These are phyloP conservation scores for Lithobates pipiens DNA, from an alignment of 2,797 vertebrate genomes.

Conservation along the genomic window DNA sequence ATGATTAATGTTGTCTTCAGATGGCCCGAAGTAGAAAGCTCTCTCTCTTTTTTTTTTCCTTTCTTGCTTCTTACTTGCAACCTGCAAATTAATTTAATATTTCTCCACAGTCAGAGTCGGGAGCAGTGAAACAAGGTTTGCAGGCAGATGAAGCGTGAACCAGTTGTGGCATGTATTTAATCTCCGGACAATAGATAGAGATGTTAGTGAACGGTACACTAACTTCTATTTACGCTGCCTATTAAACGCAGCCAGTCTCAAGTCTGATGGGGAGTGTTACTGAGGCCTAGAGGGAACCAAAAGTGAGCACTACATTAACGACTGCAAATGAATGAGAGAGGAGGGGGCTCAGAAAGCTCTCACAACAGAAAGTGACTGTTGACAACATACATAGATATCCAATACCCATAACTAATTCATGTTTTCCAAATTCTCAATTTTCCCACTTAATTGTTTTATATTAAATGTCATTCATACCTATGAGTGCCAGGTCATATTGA, in stretches of 20 bases:
- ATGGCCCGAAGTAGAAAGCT: conserved; percentile 67
- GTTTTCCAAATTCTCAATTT: neutral
- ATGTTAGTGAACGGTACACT: conserved; percentile 88
- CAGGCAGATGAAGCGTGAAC: conserved; percentile 86
- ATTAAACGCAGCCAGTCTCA: conserved; percentile 87
- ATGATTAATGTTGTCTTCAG: conserved; percentile 77
- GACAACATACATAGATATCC: conserved; percentile 73
- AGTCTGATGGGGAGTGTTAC: conserved; percentile 84
- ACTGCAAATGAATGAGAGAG: conserved; percentile 84
- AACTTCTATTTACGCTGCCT: conserved; percentile 89
- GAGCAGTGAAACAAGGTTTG: conserved; percentile 82
- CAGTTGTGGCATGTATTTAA: conserved; percentile 88
- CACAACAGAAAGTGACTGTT: conserved; percentile 79
- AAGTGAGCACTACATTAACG: conserved; percentile 87
- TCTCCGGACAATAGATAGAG: conserved; percentile 88
- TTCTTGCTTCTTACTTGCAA: conserved; percentile 84
- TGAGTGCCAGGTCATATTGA: neutral
- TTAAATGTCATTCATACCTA: conserved; percentile 12
- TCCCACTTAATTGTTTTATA: conserved; percentile 11
- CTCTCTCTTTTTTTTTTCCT: conserved; percentile 62
- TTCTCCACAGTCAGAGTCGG: conserved; percentile 78
- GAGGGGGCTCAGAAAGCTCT: conserved; percentile 76
- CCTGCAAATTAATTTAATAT: conserved; percentile 90
- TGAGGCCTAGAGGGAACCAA: conserved; percentile 84
- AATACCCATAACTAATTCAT: conserved; percentile 72